These are phyloP conservation scores for Anguilla anguilla DNA, from an alignment of 2,797 vertebrate species.

Conservation along the genomic window DNA sequence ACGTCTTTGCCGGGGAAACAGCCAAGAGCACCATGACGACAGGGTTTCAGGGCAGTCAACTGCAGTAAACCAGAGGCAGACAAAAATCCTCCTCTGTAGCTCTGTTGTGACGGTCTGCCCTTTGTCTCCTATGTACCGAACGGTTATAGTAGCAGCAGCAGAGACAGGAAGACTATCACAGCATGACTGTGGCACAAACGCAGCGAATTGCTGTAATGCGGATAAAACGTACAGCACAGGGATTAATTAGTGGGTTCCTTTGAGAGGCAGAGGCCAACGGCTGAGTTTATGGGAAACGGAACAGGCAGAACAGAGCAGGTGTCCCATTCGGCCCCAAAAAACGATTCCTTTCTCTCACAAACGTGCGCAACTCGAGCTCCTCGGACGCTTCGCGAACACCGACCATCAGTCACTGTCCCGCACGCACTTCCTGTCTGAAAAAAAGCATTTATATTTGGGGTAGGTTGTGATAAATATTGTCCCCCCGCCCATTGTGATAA, in stretches of 20 bases:
- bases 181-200: not conserved
- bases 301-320: not conserved
- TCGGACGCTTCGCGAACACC: not conserved
- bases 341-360: not conserved
- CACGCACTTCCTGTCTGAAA: slow-evolving; percentile 18
- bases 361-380: not conserved
- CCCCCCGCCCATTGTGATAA: slow-evolving; percentile 17
- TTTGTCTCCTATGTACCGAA: not conserved
- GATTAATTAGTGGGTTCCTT: not conserved
- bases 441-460: slow-evolving; percentile 19
- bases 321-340: not conserved
- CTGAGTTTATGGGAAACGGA: not conserved
- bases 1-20: not conserved
- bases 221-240: not conserved
- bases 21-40: not conserved
- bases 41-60: slow-evolving; percentile 4
- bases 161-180: not conserved
- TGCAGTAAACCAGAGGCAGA: slow-evolving; percentile 2
- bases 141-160: not conserved
- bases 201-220: not conserved
- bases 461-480: slow-evolving; percentile 37
- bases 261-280: not conserved
- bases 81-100: not conserved
- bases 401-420: slow-evolving; percentile 12
- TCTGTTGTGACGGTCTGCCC: not conserved